Base-by-base conservation (phyloP, 2,113 vertebrate species). In the Ophiodon elongatus region DNA sequence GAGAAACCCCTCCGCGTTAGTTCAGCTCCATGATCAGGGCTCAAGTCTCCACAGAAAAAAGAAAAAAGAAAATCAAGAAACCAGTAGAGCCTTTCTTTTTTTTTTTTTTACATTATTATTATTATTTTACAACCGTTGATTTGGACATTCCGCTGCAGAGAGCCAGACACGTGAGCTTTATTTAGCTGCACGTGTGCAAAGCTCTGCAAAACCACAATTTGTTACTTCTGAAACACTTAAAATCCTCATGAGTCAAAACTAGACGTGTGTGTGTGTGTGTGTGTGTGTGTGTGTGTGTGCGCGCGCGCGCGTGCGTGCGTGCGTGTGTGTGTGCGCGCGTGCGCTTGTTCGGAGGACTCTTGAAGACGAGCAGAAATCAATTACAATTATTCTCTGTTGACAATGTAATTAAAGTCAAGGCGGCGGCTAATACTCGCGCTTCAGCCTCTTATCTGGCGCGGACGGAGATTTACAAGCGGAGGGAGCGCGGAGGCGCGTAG, bases 361-460 rank as follows among this genome's bases (percentile, higher is more conserved):
- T 62, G 81, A 91, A 93, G 85, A 93, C 86, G 92, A 92, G 92
- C 92, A 95, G 79, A 95, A 96, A 97, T 98, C 97, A 97, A 97
- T 98, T 94, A 96, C 96, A 94, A 96, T 98, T 98, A 96, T 98
- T 97, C 97, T 96, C 95, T 95, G 95, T 95, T 98, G 97, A 97
- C 97, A 98, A 96, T 97, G 96, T 96, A 96, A 98, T 99, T 97
- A 98, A 97, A 96, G 71, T 88, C 64, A 75, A 89, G 95, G 94
- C 93, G 92, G 67, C 90, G 81, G 81, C 85, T 95, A 90, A 96
- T 95, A 91, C 90, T 89, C 33, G 81, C 87, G 85, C 90, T 73
- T 0, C 80, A 93, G 91, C 85, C 90, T 90, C 93, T 95, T 95
- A 92, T 95, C 93, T 93, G 95, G 93, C 94, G 91, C 90, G 89